Evolutionary conservation across 2,888 invertebrate species (phyloP), one percentile per base, ranked within the genome.

Genomic region (Tubulanus polymorphus): DNA sequence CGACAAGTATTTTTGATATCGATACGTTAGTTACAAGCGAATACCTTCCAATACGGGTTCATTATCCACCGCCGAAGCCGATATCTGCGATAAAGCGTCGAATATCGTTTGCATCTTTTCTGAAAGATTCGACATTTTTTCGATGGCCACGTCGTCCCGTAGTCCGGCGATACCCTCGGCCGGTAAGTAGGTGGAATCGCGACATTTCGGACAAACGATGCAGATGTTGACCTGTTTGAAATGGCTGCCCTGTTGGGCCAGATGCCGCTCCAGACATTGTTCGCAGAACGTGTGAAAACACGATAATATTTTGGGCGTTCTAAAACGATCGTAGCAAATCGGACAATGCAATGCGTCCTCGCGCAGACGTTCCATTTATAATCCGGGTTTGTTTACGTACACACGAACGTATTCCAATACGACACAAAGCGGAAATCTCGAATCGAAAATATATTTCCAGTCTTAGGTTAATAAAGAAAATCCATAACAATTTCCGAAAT

Each of bases 251-350:
- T 20, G 20, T 5, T 18, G 20, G 20, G 20, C 41, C 6, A 41
- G 53, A 41, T 60, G 60, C 10, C 60, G 45, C 5, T 35, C 35
- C 25, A 60, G 15, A 37, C 60, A 60, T 26, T 54, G 30, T 30
- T 51, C 45, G 28, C 60, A 60, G 45, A 58, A 60, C 3, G 55
- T 53, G 48, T 60, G 60, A 32, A 57, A 51, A 35, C 60, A 60
- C 48, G 57, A 57, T 48, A 60, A 32, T 8, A 60, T 28, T 47
- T 58, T 57, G 6, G 60, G 60, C 1, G 30, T 37, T n/a, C 51
- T 49, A 32, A 48, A 55, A 20, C 20, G 30, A 12, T 60, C 57
- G 27, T 55, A 53, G 45, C 60, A 60, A 27, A 60, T 57, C 28
- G 57, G 35, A 54, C 60, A 60, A 10, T 30, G 30, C 23, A 58